A percentile compares a stretch with the other conserved stretches of the same genome.
These are phyloP conservation scores for Xanthia icteritia DNA, from an alignment of 2,888 invertebrate genomes.

Conservation along the genomic window DNA sequence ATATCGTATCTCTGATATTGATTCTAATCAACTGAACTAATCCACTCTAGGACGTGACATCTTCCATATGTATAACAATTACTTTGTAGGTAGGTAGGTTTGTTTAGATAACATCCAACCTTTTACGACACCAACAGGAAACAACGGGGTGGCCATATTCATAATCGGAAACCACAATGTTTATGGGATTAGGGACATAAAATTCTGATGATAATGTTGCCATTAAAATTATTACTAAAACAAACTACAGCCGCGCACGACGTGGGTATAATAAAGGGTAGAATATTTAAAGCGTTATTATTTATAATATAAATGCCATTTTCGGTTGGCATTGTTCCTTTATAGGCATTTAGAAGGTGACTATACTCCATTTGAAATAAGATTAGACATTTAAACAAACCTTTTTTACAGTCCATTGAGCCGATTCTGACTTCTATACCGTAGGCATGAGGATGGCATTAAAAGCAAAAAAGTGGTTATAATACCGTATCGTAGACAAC, in stretches of 20 bases:
- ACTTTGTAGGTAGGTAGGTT: neutral
- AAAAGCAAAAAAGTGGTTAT: no score
- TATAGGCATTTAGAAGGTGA: neutral
- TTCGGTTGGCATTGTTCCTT: neutral
- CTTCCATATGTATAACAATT: conserved; percentile 8
- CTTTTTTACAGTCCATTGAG: no score
- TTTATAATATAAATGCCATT: neutral
- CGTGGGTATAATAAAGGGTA: neutral
- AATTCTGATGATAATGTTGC: conserved; percentile 56
- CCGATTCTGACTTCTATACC: no score
- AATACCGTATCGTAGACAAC: neutral
- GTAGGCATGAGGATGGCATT: no score
- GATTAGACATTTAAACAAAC: no score
- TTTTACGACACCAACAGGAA: conserved; percentile 57
- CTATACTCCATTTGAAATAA: no score
- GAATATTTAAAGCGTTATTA: conserved; percentile 32
- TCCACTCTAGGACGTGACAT: conserved; percentile 23
- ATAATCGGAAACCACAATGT: conserved; percentile 63
- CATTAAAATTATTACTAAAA: conserved; percentile 58
- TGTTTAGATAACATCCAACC: conserved; percentile 27
- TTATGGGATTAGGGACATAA: conserved; percentile 52
- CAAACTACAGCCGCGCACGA: conserved; percentile 36
- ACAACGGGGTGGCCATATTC: conserved; percentile 64
- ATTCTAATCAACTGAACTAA: conserved; percentile 43
- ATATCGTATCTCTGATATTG: neutral